phyloP scores from a whole-genome alignment of 2,888 invertebrate genomes.

The Dicycla oo region DNA sequence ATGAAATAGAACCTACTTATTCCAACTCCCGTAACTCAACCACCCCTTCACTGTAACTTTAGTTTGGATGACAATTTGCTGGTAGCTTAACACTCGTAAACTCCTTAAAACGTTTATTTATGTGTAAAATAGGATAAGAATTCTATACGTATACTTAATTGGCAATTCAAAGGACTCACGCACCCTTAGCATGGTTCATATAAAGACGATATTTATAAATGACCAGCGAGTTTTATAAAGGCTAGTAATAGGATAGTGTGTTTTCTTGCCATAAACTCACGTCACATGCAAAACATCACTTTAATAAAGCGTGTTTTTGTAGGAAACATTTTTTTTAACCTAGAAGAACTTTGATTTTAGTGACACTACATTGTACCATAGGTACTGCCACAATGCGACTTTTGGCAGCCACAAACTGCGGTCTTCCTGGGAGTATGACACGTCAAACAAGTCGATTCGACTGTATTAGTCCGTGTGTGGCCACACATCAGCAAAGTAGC shows the following conservation, averaged over 20 bases:
- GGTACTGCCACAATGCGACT: background rate
- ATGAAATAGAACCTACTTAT: background rate
- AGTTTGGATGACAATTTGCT: background rate
- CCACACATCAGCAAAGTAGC: background rate
- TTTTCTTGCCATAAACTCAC: slow-evolving; percentile 9
- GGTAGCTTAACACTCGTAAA: background rate
- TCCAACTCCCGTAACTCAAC: background rate
- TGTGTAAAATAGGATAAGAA: slow-evolving; percentile 14
- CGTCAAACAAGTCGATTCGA: background rate
- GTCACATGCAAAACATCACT: slow-evolving; percentile 28
- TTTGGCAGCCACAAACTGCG: background rate
- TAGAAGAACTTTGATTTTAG: background rate
- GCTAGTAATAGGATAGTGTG: slow-evolving; percentile 1
- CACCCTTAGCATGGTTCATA: slow-evolving; percentile 5
- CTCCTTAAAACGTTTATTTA: background rate
- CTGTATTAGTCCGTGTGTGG: background rate
- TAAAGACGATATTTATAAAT: slow-evolving; percentile 27
- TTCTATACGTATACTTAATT: slow-evolving; percentile 5
- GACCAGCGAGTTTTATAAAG: slow-evolving; percentile 7
- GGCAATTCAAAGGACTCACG: slow-evolving; percentile 29
- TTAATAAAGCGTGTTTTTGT: background rate
- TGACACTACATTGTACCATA: background rate
- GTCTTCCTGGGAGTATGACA: background rate
- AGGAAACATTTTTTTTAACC: background rate
- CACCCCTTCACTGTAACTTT: background rate